These are phyloP conservation scores for Platysternon megacephalum DNA, from an alignment of 2,113 vertebrate species.

Conservation along the genomic window DNA sequence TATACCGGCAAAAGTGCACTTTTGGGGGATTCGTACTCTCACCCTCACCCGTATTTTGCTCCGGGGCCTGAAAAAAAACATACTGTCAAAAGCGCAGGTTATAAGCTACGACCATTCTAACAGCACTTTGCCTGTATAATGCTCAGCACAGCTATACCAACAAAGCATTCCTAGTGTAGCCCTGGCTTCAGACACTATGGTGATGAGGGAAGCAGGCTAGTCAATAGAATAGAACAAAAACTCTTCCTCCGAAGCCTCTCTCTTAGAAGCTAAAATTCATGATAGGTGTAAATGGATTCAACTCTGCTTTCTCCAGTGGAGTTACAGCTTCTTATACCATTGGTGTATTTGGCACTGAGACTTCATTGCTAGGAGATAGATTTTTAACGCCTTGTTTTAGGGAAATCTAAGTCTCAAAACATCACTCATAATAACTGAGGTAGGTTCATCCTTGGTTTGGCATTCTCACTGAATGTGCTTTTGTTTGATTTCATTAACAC, in stretches of 20 bases:
- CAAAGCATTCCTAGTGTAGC: background rate
- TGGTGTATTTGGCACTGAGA: background rate
- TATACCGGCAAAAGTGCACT: too few relatives aligned
- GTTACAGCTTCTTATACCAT: background rate
- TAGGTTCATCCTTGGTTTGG: background rate
- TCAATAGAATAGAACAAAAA: background rate
- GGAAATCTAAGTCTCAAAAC: background rate
- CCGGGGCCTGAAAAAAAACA: background rate
- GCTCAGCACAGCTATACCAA: background rate
- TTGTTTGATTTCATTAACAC: background rate
- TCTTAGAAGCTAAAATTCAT: background rate
- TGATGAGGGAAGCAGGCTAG: background rate
- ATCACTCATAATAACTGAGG: background rate
- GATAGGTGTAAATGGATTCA: background rate
- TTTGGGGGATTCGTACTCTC: background rate
- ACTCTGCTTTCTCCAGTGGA: background rate
- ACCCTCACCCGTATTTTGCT: background rate
- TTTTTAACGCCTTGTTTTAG: background rate
- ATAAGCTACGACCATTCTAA: background rate
- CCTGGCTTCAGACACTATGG: background rate
- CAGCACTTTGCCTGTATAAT: background rate
- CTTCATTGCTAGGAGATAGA: background rate
- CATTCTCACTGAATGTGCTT: constrained; percentile 13
- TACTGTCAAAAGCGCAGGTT: background rate
- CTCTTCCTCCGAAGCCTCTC: background rate